Evolutionary conservation across 2,888 invertebrate genomes (phyloP).

Genomic region (Scrobipalpa atriplicella): DNA sequence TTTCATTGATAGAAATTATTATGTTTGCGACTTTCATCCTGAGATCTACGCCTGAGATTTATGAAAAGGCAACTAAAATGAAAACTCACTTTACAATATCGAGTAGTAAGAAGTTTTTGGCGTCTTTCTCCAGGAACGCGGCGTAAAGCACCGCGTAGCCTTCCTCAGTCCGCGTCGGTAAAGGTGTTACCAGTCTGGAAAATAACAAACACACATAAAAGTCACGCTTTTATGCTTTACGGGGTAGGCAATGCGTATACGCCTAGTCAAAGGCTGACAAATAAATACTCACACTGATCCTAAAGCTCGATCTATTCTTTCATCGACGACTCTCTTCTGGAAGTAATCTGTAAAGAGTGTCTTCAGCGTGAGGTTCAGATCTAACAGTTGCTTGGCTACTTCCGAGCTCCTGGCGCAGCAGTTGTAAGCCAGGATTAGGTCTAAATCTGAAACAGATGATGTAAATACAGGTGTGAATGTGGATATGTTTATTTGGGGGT

Average conservation of each 20-base stretch:
- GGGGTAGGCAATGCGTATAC: too few species aligned
- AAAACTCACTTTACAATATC: conserved; percentile 60
- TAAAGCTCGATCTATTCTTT: conserved; percentile 48
- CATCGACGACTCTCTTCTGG: conserved; percentile 75
- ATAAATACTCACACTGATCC: conserved; percentile 6
- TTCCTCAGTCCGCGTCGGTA: conserved; percentile 73
- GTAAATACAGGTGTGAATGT: too few species aligned
- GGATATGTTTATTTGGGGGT: too few species aligned
- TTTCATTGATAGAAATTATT: too few species aligned
- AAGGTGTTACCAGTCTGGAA: conserved; percentile 42
- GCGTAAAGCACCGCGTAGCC: conserved; percentile 77
- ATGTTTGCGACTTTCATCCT: too few species aligned
- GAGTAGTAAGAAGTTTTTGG: conserved; percentile 80
- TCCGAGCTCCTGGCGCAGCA: conserved; percentile 87
- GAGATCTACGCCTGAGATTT: too few species aligned
- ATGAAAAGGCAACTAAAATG: background rate
- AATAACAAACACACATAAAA: background rate
- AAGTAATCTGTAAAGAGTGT: conserved; percentile 86
- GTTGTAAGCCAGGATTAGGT: conserved; percentile 85
- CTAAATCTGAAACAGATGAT: conserved; percentile 61
- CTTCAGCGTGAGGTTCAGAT: conserved; percentile 85
- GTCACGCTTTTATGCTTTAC: too few species aligned
- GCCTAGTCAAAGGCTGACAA: too few species aligned
- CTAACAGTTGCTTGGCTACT: conserved; percentile 86
- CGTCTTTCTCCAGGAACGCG: conserved; percentile 75